Evolutionary conservation across 2,797 vertebrate genomes (phyloP), one percentile per base, ranked within the genome.

Genomic region (Dryobates pubescens): DNA sequence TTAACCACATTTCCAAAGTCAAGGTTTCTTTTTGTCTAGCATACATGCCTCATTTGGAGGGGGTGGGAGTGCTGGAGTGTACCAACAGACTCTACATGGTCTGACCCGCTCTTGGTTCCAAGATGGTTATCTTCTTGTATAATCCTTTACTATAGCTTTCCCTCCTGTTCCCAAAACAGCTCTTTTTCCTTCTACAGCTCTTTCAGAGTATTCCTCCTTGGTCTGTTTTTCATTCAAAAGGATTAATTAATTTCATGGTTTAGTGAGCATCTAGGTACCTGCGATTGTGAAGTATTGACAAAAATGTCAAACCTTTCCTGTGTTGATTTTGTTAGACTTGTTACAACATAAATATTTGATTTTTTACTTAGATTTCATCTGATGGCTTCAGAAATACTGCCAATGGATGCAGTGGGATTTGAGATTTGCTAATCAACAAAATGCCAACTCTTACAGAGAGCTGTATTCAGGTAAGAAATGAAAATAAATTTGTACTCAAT

Each of bases 401-500:
- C 17, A 94, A 41, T 23, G 97, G 96, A 82, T 99, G 98, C 90
- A 97, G 92, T 36, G 93, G 92, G 22, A 97, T 98, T 93, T 97
- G 95, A 85, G 96, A 98, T 51, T 94, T 99, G 65, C 97, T 98
- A 41, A 97, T 99, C 82, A 97, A 98, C 49, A 97, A 98, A 93
- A 98, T 98, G 97, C 97, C 98, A 73, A 98, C 97, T 22, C 97
- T 99, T 82, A 98, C 97, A 5, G 98, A 98, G 70, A 96, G 73
- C 93, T 98, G 97, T 94, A 84, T 99, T 70, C 89, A 98, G 96
- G 98, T 98, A 97, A 91, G 97, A 95, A 86, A 70, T 6, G 19
- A 85, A 82, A 82, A 78, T 17, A 10, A 49, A 51, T 49, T 18
- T 69, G 38, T 88, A 51, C 54, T 81, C 45, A 58, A 84, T 58